Percentiles rank a stretch among this genome's conserved stretches.
Conservation (phyloP, 23 tunicate genomes). For the Trididemnum nubilum region DNA sequence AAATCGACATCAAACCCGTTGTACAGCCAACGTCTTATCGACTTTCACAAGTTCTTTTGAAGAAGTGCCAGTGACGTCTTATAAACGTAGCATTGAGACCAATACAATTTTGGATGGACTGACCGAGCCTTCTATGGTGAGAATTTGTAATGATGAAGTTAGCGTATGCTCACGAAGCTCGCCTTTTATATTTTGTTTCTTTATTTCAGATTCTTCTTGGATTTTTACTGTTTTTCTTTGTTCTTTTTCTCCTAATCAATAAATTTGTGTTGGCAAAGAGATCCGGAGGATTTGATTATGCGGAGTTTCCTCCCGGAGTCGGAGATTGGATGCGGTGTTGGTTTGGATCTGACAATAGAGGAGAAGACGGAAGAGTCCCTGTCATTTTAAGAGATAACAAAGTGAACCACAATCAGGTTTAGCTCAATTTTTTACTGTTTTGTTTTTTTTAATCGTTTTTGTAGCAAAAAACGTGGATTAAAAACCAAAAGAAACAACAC, state of each 20-base stretch:
- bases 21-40: constrained; percentile 58
- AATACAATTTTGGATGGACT: too few relatives aligned
- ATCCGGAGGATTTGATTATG: not conserved
- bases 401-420: constrained; percentile 55
- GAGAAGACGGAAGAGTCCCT: constrained; percentile 50
- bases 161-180: too few relatives aligned
- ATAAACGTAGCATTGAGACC: too few relatives aligned
- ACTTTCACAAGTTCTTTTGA: constrained; percentile 64
- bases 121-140: too few relatives aligned
- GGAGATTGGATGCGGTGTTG: constrained; percentile 51
- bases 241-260: not conserved
- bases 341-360: constrained; percentile 55
- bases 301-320: constrained; percentile 11
- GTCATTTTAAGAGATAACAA: constrained; percentile 57
- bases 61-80: constrained; percentile 1
- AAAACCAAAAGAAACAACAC: not conserved
- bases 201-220: constrained; percentile 26
- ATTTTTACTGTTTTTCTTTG: constrained; percentile 18
- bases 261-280: not conserved
- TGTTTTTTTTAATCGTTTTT: not conserved
- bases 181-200: too few relatives aligned
- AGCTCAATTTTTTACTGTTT: not conserved
- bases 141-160: too few relatives aligned
- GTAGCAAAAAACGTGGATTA: not conserved
- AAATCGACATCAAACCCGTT: constrained; percentile 64